Percentiles rank a stretch among this genome's conserved stretches.
These are phyloP conservation scores for Drosophila aff. DNA, from an alignment of 1,140 invertebrate species.

Conservation along the genomic window DNA sequence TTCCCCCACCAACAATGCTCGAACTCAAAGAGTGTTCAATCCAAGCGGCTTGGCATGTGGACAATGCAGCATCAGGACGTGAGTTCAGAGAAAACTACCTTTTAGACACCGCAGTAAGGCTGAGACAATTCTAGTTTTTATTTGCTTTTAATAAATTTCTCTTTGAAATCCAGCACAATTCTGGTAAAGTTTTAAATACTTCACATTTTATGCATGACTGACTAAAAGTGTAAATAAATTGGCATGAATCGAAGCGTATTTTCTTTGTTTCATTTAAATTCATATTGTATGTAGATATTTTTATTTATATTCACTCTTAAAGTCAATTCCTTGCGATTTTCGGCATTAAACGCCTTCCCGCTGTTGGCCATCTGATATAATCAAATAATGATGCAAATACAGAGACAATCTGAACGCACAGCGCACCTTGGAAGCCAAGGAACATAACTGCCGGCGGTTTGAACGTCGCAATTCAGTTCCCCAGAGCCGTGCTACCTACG, in stretches of 20 bases:
- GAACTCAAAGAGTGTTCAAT: constrained; percentile 15
- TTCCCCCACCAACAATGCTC: constrained; percentile 1
- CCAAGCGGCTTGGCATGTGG: constrained; percentile 38
- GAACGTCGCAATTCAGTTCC: constrained; percentile 69
- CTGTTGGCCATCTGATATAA: constrained; percentile 34
- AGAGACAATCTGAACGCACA: constrained; percentile 29
- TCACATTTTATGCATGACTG: constrained; percentile 11
- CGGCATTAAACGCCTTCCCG: constrained; percentile 7
- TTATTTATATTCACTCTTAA: neutral
- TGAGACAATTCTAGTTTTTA: neutral
- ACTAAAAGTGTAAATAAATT: neutral
- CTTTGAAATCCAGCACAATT: constrained; percentile 3
- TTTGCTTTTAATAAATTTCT: neutral
- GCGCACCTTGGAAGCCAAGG: constrained; percentile 21
- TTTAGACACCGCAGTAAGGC: constrained; percentile 23
- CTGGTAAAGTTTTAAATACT: constrained; percentile 5
- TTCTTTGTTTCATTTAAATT: neutral
- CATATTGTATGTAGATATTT: no score
- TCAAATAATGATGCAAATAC: constrained; percentile 56
- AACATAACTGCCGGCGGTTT: constrained; percentile 29
- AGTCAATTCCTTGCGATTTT: no score
- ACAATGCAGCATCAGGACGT: constrained; percentile 34
- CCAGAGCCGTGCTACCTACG: constrained; percentile 43
- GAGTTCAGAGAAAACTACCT: constrained; percentile 44
- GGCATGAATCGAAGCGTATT: constrained; percentile 1